Base-by-base conservation (phyloP, 1,140 invertebrate species). In the Palaemon carinicauda region DNA sequence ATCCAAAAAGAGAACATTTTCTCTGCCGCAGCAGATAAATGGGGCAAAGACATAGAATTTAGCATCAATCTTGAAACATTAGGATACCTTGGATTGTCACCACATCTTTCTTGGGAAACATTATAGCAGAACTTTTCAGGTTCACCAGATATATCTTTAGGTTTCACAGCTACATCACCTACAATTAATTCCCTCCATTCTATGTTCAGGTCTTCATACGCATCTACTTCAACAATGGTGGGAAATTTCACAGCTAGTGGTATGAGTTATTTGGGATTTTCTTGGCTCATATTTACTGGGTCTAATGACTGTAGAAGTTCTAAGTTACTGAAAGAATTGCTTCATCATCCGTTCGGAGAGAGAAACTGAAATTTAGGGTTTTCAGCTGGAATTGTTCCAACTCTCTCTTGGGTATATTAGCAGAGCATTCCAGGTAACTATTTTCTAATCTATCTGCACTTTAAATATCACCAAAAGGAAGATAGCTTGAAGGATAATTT, bases 311-410 rank as follows among this genome's bases (percentile, higher is more conserved):
- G 71, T 27, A 82, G 80, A 24, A 88, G 33, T 50, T 82, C 52
- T 27, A 88, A 77, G 3, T 74, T 88, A 50, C 27, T 69, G 29
- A 53, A 88, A 41, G 73, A 78, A 78, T 24, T 80, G 52, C 31
- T 82, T n/a, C n/a, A n/a, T 53, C 80, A 88, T 88, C 78, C 78
- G 69, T 56, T 78, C 69, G 50, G 80, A 78, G 4, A 88, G 65
- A 54, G 65, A 27, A 50, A 82, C 82, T 78, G 50, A 82, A 82
- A 60, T 82, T 82, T 50, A 88, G 65, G 17, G 80, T 82, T 75
- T 83, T 88, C 19, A 78, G 27, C 9, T 69, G 79, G 78, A 88
- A 82, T 65, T 88, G 51, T 51, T 82, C 29, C 15, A 78, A 53
- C 15, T 82, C 87, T 77, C 50, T 88, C 54, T 29, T 52, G n/a